These are phyloP conservation scores for Muricea muricata DNA, from an alignment of 92 coral and sea anemone species.

Conservation along the genomic window DNA sequence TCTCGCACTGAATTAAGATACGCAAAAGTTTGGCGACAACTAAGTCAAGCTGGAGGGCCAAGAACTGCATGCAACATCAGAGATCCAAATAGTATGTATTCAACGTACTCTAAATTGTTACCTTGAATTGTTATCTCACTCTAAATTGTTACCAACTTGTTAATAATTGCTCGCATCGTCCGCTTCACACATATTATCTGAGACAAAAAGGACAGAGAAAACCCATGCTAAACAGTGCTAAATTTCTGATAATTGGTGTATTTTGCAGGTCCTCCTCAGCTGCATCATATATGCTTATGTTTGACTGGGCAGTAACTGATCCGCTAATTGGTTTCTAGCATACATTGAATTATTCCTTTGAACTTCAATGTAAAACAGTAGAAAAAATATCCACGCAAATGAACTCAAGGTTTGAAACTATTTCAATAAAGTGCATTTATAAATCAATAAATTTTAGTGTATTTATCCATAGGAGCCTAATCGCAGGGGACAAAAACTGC, in stretches of 20 bases:
- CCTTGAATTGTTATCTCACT: too few species aligned
- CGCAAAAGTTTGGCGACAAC: background rate
- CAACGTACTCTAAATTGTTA: too few species aligned
- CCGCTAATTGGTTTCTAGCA: background rate
- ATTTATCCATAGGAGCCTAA: too few species aligned
- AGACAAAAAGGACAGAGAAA: too few species aligned
- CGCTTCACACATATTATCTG: too few species aligned
- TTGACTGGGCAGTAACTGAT: background rate
- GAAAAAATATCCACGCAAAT: too few species aligned
- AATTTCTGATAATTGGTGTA: too few species aligned
- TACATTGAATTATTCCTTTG: background rate
- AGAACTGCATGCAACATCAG: constrained; percentile 70
- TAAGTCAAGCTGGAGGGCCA: constrained; percentile 60
- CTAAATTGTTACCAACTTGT: too few species aligned
- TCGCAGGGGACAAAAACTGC: too few species aligned
- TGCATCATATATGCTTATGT: background rate
- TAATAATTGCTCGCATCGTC: too few species aligned
- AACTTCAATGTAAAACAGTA: too few species aligned
- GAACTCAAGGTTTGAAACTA: background rate
- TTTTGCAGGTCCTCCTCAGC: background rate
- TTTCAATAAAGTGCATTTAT: background rate
- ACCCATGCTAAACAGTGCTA: too few species aligned
- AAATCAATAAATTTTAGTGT: background rate
- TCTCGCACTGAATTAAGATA: background rate
- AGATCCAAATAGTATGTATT: background rate